Base-by-base conservation (phyloP, 2,888 invertebrate genomes). In the Resseliella maxima region DNA sequence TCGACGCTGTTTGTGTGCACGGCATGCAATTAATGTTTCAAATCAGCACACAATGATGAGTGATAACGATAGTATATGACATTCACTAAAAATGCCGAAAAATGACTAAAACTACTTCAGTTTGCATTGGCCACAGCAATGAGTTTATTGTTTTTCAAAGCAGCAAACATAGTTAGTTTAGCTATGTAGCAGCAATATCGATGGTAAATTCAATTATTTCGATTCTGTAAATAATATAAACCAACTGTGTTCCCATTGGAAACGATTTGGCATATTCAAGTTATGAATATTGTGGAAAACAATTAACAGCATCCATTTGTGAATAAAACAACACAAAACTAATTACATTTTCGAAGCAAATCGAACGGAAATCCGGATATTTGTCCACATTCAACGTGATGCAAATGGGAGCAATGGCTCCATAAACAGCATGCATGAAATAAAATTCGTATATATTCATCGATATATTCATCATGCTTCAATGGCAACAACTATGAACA, bases 311-410 rank as follows among this genome's bases (percentile, higher is more conserved):
- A 35, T 31, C 72, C 15, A 72, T 72, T 72, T 31, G 72, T 72
- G 72, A 31, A 15, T 2, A 1, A 8, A 31, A 15, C 72, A 72
- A 31, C 31, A 31, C 72, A 27, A 18, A 72, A 72, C 15, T 31
- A 72, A 72, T 31, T 72, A 35, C 72, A 72, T 72, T 31, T 27
- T 72, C 27, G 15, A 72, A 72, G 35, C 72, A 72, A 72, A 72
- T 72, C 72, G 31, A 72, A 72, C 72, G 72, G 72, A 72, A 72
- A 72, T 72, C 31, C 72, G 72, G 72, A 72, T 72, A 27, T 72
- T 72, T 72, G 72, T 72, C 35, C 15, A 24, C 24, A 59, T 59
- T 59, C 3, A 24, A 59, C 59, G 24, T 24, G 59, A 59, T 24
- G 31, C 12, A 31, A 72, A 31, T 72, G 31, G 18, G 31, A 72